Evolutionary conservation across 2,113 vertebrate genomes (phyloP), one percentile per base, ranked within the genome.

Genomic region (Myotis brandtii): DNA sequence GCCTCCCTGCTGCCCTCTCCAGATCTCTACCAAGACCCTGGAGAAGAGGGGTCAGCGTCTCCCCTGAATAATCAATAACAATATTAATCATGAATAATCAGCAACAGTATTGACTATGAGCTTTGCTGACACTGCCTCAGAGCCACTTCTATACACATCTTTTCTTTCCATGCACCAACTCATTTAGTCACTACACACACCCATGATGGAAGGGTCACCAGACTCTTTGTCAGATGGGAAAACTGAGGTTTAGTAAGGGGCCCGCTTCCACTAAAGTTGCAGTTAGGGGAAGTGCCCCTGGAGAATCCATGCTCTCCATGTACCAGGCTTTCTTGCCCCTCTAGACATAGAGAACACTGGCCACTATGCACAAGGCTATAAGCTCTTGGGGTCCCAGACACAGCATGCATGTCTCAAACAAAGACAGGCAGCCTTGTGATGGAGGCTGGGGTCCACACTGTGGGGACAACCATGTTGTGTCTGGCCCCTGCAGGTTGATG

Each of bases 181-280:
- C 52, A 91, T 87, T 95, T 80, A 95, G 73, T 95, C 83, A 87
- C 90, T 92, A 69, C 64, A 95, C 43, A 87, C 48, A 76, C 21
- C 30, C 79, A 80, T 77, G 52, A 93, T 86, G 62, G 59, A 93
- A 95, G 67, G n/a, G 23, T 94, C 88, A 91, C 86, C 32, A 69
- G 92, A 87, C 84, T 95, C 80, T 86, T 86, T 83, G 90, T 75
- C 66, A 96, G 76, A 96, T 56, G 87, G 23, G 52, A 95, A 95
- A 87, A 95, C 54, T 46, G 73, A 96, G 81, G 88, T 70, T 95
- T 67, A 87, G 3, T 81, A 92, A 94, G 37, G 77, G 73, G 48
- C 92, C 87, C 54, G 52, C 85, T 95, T 91, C 62, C 81, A 88
- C 23, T 88, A n/a, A 91, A 95, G 92, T 82, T 95, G 90, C 70